These are phyloP conservation scores for Gnathonemus longibarbis DNA, from an alignment of 2,113 vertebrate species.

Conservation along the genomic window DNA sequence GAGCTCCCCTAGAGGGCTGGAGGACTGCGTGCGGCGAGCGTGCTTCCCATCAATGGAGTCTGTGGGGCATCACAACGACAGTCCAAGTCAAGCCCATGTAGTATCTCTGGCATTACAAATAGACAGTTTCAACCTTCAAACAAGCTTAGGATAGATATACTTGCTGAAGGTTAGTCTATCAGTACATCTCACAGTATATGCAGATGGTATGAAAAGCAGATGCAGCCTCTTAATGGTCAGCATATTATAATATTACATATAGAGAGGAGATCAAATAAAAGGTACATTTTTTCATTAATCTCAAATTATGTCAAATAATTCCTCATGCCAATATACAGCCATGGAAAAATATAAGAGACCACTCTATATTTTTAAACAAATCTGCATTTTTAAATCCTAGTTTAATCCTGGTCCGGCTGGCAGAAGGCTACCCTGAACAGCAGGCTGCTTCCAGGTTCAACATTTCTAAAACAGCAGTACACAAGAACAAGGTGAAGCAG, in stretches of 20 bases:
- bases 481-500: too few relatives aligned
- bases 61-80: constrained; percentile 22
- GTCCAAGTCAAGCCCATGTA: neutral
- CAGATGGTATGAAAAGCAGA: neutral
- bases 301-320: neutral
- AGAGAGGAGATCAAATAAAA: neutral
- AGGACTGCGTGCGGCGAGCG: constrained; percentile 56
- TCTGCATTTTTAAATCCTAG: too few relatives aligned
- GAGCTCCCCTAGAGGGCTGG: constrained; percentile 53
- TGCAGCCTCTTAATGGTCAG: neutral
- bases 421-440: too few relatives aligned
- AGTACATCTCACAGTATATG: neutral
- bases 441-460: too few relatives aligned
- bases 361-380: too few relatives aligned
- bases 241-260: neutral
- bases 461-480: too few relatives aligned
- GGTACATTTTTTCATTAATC: neutral
- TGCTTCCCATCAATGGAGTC: constrained; percentile 60
- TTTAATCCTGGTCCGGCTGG: too few relatives aligned
- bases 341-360: too few relatives aligned
- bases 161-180: neutral
- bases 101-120: neutral
- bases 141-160: neutral
- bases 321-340: neutral
- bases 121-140: neutral